Base-by-base conservation (phyloP, 2,113 vertebrate genomes). In the Tamias sibiricus region DNA sequence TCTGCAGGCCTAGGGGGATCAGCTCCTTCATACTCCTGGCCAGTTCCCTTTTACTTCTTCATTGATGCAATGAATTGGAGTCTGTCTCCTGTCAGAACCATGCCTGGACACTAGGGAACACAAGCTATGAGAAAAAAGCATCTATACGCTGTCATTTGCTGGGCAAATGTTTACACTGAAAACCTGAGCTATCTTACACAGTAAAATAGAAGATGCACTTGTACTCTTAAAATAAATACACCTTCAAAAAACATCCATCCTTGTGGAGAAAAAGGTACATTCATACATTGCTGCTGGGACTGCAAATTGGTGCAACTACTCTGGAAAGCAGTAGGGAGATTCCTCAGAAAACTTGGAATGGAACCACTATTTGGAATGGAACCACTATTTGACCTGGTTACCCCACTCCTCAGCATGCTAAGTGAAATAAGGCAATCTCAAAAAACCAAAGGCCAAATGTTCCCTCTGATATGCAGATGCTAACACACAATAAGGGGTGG, bases 1-100 rank as follows among this genome's bases (percentile, higher is more conserved):
- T 68, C 47, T 81, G n/a, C 20, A 49, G 66, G 11, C 20, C 32
- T 3, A 3, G 8, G 2, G n/a, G 0, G 11, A n/a, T 22, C 14
- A 75, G 9, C 1, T 2, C 40, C 54, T 84, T 35, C 4, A 1
- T 0, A 1, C 24, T 44, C 66, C 74, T 37, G 40, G 47, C 7
- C 0, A 1, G 42, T 3, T 71, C 71, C 66, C 17, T 40, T 28
- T 44, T 3, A 6, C 82, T 62, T 66, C 42, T 42, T 74, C 71
- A 54, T 0, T 59, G 72, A 57, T 42, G 28, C 52, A 75, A 20
- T 19, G 57, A 86, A 44, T 0, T 57, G 64, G 42, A 40, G 59
- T 32, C 40, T 68, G 24, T 44, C 66, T 75, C 35, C 37, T 42
- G 30, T 49, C 42, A 66, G 42, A 85, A 79, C 49, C 26, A n/a